A percentile compares a stretch with the other conserved stretches of the same genome.
Evolutionary conservation across 2,113 vertebrate genomes (phyloP).

Genomic region (human (Homo sapiens)): DNA sequence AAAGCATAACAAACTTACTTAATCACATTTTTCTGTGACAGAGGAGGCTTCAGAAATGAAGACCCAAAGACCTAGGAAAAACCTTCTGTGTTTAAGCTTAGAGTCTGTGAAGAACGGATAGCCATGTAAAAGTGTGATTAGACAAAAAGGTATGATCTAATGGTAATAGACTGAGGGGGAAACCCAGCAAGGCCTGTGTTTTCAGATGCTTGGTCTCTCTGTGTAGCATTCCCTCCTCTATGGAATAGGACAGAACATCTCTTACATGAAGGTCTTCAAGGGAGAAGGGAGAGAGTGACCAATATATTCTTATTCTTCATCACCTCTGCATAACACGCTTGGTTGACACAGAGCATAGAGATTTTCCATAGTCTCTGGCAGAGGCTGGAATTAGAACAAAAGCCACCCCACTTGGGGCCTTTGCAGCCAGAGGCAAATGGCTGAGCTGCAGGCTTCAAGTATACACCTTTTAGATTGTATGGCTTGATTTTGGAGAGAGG

Average conservation of each 20-base stretch:
- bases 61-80: background rate
- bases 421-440: background rate
- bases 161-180: background rate
- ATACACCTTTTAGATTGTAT: background rate
- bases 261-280: background rate
- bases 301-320: background rate
- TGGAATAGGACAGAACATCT: background rate
- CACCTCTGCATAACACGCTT: background rate
- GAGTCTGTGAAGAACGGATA: background rate
- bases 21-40: background rate
- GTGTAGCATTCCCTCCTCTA: background rate
- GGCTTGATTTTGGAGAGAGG: background rate
- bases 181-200: background rate
- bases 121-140: background rate
- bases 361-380: background rate
- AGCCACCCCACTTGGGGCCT: background rate
- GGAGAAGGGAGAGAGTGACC: background rate
- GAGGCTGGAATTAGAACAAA: background rate
- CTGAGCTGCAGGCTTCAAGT: background rate
- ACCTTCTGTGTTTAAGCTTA: background rate
- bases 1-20: background rate
- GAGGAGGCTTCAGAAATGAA: background rate
- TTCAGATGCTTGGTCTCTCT: background rate
- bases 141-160: background rate
- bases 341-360: background rate